Percentiles rank a stretch among this genome's conserved stretches.
Conservation (phyloP, 2,113 vertebrate species). For the Nothoprocta pentlandii region DNA sequence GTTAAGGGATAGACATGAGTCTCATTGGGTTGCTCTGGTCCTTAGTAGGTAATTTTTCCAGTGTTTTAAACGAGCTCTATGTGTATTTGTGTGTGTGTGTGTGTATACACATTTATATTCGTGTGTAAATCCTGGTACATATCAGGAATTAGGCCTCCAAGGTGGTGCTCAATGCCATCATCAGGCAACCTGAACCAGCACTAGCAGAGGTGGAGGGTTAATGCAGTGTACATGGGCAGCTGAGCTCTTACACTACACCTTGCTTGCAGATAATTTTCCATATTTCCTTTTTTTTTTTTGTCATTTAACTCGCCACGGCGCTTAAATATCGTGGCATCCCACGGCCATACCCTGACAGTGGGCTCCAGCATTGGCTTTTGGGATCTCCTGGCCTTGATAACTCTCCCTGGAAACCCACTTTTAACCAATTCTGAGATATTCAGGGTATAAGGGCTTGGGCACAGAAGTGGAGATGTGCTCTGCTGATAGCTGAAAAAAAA, state of each 20-base stretch:
- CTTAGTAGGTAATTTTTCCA: slow-evolving; percentile 11
- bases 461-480: slow-evolving; percentile 65
- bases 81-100: background rate
- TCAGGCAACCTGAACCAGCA: background rate
- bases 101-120: too few species aligned
- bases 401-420: slow-evolving; percentile 11
- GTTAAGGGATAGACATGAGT: background rate
- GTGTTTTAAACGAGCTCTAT: background rate
- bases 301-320: background rate
- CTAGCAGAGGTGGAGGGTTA: slow-evolving; percentile 18
- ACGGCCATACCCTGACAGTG: background rate
- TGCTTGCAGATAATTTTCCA: background rate
- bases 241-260: background rate
- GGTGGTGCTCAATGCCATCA: background rate
- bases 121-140: too few species aligned
- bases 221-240: background rate
- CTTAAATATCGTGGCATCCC: background rate
- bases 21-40: background rate
- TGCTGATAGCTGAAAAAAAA: slow-evolving; percentile 51
- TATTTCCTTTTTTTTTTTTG: background rate
- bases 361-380: background rate
- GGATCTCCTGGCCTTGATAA: slow-evolving; percentile 23
- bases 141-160: background rate
- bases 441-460: slow-evolving; percentile 24
- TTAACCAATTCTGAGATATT: slow-evolving; percentile 49